Evolutionary conservation across 2,888 invertebrate species (phyloP), one percentile per base, ranked within the genome.

Genomic region (Antheraea assamensis): DNA sequence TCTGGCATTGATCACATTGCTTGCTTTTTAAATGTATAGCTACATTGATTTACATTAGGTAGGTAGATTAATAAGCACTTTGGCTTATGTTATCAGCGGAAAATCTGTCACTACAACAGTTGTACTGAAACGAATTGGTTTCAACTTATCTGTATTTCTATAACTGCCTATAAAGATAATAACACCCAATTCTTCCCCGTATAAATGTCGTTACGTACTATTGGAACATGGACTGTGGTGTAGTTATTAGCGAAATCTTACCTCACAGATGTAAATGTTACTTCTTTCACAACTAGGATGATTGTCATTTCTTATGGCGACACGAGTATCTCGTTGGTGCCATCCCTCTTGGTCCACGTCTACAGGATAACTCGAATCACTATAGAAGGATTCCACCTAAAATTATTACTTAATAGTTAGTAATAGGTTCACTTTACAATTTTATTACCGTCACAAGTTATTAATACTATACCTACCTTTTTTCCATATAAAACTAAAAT

Each of bases 181-280:
- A 58, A 24, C 52, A 52, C 49, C 4, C 55, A 27, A 52, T 71
- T 55, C 47, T 55, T 71, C 71, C 24, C 17, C 55, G n/a, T 71
- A 4, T 21, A 52, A 55, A 13, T 21, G n/a, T 70, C 5, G 35
- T 10, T 35, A 42, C 13, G 42, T 7, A 7, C 42, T 42, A 15
- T 24, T 70, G 19, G 5, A 71, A 19, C 7, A 55, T 27, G 27
- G 61, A 52, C 10, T 66, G 30, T 31, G 4, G 49, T 52, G 30
- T 27, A 35, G 17, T 72, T 42, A 42, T 42, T 42, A 42, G 13
- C 21, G 21, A 70, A 21, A 3, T 75, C 77, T 81, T 82, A 92
- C 93, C 88, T 94, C 93, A 75, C 94, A 94, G 52, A 90, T 85
- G 71, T 93, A 94, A 74, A 92, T 77, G 70, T 87, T 87, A 1